These are phyloP conservation scores for Rhingia campestris DNA, from an alignment of 2,888 invertebrate genomes.

Conservation along the genomic window DNA sequence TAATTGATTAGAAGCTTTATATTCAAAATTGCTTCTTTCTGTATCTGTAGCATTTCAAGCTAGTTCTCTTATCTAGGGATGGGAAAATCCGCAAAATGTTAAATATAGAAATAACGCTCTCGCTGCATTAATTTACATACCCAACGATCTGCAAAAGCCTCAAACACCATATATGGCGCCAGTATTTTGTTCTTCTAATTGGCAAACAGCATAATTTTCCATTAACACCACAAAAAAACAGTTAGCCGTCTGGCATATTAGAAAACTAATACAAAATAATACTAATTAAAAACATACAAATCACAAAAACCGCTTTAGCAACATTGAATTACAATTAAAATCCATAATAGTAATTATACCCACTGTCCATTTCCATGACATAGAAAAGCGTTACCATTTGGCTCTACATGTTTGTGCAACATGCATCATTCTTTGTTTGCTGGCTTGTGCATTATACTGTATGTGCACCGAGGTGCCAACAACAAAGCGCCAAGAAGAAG, in stretches of 20 bases:
- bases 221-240: conserved; percentile 2
- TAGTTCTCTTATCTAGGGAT: too few relatives aligned
- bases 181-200: conserved; percentile 15
- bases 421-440: conserved; percentile 9
- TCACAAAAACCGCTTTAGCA: conserved; percentile 47
- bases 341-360: conserved; percentile 23
- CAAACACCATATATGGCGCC: not conserved
- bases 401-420: conserved; percentile 62
- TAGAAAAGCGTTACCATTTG: conserved; percentile 63
- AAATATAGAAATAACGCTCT: too few relatives aligned
- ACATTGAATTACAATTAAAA: conserved; percentile 50
- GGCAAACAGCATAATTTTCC: not conserved
- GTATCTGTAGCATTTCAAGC: too few relatives aligned
- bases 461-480: not conserved
- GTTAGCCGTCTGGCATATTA: not conserved
- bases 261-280: not conserved
- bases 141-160: not conserved
- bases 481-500: not conserved
- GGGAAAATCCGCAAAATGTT: too few relatives aligned
- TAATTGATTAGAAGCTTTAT: too few relatives aligned
- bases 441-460: conserved; percentile 7
- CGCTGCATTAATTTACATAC: not conserved
- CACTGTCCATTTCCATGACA: conserved; percentile 70
- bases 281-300: conserved; percentile 15
- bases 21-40: too few relatives aligned